Evolutionary conservation across 2,797 vertebrate genomes (phyloP).

Genomic region (Crotalus adamanteus): DNA sequence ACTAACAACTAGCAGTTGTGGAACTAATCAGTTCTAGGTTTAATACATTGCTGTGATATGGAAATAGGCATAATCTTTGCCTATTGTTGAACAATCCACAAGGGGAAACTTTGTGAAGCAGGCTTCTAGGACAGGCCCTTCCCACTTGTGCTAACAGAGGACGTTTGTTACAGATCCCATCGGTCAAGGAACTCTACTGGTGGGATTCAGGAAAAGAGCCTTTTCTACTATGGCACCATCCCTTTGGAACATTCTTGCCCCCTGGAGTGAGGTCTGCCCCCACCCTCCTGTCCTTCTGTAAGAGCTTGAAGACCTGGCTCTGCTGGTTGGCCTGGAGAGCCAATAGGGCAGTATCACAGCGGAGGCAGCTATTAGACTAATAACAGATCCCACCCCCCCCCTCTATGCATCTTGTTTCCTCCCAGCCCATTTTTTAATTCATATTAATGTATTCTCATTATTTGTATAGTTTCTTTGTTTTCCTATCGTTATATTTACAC

Average conservation of each 20-base stretch:
- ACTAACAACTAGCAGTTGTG: neutral
- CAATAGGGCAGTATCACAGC: neutral
- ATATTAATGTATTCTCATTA: neutral
- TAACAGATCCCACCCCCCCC: neutral
- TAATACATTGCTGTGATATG: neutral
- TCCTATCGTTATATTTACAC: neutral
- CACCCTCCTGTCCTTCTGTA: neutral
- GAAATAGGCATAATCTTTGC: neutral
- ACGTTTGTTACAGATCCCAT: neutral
- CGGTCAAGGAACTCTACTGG: neutral
- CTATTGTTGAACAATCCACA: neutral
- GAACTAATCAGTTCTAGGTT: neutral
- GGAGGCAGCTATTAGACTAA: neutral
- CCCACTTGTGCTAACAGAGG: neutral
- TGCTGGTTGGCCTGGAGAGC: neutral
- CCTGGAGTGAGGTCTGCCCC: neutral
- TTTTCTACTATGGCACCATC: neutral
- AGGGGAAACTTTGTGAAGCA: neutral
- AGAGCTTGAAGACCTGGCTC: neutral
- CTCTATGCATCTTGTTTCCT: neutral
- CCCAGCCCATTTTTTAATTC: neutral
- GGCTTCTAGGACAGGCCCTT: neutral
- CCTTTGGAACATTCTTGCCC: neutral
- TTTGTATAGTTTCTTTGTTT: neutral
- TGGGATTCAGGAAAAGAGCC: neutral